Percentiles rank a stretch among this genome's conserved stretches.
Evolutionary conservation across 2,888 invertebrate genomes (phyloP).

Genomic region (Calephelis perditalis): DNA sequence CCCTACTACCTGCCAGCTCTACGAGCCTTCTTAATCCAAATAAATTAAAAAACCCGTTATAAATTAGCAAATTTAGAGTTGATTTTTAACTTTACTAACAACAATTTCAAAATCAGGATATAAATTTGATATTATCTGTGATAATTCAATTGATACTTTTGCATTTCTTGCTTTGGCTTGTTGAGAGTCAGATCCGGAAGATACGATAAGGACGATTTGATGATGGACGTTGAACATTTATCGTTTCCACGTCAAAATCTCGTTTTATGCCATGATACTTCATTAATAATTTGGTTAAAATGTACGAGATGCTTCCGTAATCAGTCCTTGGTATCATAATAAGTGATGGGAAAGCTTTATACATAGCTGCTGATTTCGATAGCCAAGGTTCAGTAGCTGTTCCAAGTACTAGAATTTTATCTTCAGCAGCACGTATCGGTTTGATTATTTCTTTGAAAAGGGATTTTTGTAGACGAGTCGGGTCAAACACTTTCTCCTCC

Average conservation of each 20-base stretch:
- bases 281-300: constrained; percentile 76
- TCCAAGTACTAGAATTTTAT: constrained; percentile 84
- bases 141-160: too few relatives aligned
- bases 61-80: too few relatives aligned
- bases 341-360: constrained; percentile 78
- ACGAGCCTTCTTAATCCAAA: too few relatives aligned
- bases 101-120: too few relatives aligned
- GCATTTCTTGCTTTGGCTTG: too few relatives aligned
- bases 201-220: too few relatives aligned
- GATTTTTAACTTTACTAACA: too few relatives aligned
- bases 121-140: too few relatives aligned
- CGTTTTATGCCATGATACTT: constrained; percentile 77
- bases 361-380: constrained; percentile 59
- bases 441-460: constrained; percentile 84
- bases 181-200: too few relatives aligned
- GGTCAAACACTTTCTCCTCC: constrained; percentile 80
- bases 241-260: constrained; percentile 78
- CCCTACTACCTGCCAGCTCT: too few relatives aligned
- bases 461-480: constrained; percentile 82
- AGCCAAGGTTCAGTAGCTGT: constrained; percentile 84
- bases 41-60: too few relatives aligned
- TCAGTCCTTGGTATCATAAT: constrained; percentile 77
- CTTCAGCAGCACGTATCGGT: constrained; percentile 76
- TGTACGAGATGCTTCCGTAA: constrained; percentile 77
- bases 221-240: too few relatives aligned